These are phyloP conservation scores for Galaxea fascicularis DNA, from an alignment of 92 coral and sea anemone species.

Conservation along the genomic window DNA sequence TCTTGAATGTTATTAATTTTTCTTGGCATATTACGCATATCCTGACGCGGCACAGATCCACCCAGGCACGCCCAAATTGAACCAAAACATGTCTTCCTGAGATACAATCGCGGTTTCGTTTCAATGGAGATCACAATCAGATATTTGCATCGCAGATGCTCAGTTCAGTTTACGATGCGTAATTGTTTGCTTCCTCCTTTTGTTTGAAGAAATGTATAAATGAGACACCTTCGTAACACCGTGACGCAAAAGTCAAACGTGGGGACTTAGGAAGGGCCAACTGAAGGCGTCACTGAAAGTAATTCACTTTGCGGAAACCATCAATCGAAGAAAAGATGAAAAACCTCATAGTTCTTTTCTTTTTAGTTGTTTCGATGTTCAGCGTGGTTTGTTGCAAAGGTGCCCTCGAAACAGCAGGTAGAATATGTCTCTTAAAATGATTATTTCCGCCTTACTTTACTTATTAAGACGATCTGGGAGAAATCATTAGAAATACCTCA, in stretches of 20 bases:
- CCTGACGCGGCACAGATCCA: background rate
- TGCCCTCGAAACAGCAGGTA: background rate
- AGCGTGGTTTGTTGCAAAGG: background rate
- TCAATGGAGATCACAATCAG: background rate
- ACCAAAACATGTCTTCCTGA: background rate
- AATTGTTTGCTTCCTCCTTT: too few species aligned
- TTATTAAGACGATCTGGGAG: too few species aligned
- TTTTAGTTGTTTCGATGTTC: background rate
- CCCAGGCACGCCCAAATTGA: background rate
- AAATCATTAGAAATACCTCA: too few species aligned
- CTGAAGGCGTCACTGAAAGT: background rate
- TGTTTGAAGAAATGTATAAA: background rate
- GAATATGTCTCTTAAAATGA: too few species aligned
- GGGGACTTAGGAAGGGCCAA: background rate
- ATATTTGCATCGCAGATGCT: background rate
- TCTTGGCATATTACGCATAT: background rate
- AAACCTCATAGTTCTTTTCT: background rate
- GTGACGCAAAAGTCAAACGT: background rate
- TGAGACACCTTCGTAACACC: background rate
- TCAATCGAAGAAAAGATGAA: background rate
- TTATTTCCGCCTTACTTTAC: too few species aligned
- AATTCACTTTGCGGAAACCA: background rate
- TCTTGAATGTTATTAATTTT: too few species aligned
- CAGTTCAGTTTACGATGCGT: background rate
- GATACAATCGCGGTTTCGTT: background rate